Percentiles rank a stretch among this genome's conserved stretches.
Evolutionary conservation across 1,140 invertebrate species (phyloP).

Genomic region (Drusus annulatus): DNA sequence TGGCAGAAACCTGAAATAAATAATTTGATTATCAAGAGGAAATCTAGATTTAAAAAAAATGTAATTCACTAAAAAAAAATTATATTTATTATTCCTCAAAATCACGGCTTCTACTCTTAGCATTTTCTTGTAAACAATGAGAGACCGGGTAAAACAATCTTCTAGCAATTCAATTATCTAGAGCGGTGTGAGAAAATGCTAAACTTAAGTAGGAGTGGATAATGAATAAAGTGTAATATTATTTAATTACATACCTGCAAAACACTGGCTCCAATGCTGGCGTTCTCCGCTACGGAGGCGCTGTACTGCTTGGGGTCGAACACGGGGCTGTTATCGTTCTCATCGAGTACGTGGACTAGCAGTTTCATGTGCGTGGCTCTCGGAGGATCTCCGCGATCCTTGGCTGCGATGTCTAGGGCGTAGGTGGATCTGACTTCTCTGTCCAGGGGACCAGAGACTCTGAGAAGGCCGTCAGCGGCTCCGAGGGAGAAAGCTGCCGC

Average conservation of each 20-base stretch:
- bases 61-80: too few relatives aligned
- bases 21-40: too few relatives aligned
- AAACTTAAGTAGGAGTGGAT: neutral
- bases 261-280: constrained; percentile 92
- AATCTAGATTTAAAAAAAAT: too few relatives aligned
- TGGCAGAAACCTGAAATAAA: constrained; percentile 83
- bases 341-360: constrained; percentile 85
- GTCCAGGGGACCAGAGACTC: constrained; percentile 87
- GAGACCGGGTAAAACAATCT: constrained; percentile 12
- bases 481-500: constrained; percentile 86
- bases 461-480: constrained; percentile 87
- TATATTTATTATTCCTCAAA: too few relatives aligned
- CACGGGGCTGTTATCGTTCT: constrained; percentile 94
- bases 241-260: constrained; percentile 77
- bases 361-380: constrained; percentile 81
- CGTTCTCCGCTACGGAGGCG: constrained; percentile 91
- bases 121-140: constrained; percentile 4
- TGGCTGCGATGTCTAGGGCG: constrained; percentile 84
- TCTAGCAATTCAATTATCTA: constrained; percentile 16
- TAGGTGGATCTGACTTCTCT: constrained; percentile 89
- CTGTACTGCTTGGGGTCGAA: constrained; percentile 93
- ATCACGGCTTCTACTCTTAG: too few relatives aligned
- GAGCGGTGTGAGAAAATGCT: neutral
- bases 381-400: constrained; percentile 90
- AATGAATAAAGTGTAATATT: constrained; percentile 28